Base-by-base conservation (phyloP, 1,140 invertebrate genomes). In the Drosophila carrolli region DNA sequence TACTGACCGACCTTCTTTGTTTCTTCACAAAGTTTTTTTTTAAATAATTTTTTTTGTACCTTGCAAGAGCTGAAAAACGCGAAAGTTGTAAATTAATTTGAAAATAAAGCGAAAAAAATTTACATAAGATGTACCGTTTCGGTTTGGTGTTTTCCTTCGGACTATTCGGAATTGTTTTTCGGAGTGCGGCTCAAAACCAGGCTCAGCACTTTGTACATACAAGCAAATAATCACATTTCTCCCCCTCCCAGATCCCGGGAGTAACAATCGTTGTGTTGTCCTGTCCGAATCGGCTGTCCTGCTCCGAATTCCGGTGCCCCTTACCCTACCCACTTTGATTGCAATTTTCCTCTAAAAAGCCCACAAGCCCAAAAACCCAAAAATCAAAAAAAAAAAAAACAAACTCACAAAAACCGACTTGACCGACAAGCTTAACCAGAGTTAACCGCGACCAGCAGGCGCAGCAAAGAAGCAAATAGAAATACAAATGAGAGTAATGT, bases 31-130 rank as follows among this genome's bases (percentile, higher is more conserved):
- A n/a, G 19, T 48, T 70, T 61, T 68, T 67, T 38, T 43, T 37
- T 7, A 19, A 35, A 46, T 14, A 16, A 38, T 57, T 65, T 63
- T 63, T 65, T 75, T 65, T 65, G 43, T 46, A 61, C 50, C 60
- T 71, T 71, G 65, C 66, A 50, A 75, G 51, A 65, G 72, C 68
- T 75, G 72, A 75, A 51, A 58, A 57, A 27, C 60, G 63, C 78
- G 60, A 71, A 41, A 81, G 41, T 71, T 80, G 71, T 81, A 81
- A 63, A 80, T 81, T 75, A 70, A 63, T 63, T 75, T 75, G 51
- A 62, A 65, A 81, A 81, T 75, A 81, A 81, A 81, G 54, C 43
- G 44, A 66, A 54, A 53, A 72, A 72, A 65, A 68, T 70, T 76
- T 74, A 58, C 47, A 66, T 73, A 73, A 75, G 58, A 46, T 75